phyloP scores from a whole-genome alignment of 2,797 vertebrate genomes.

The Rhincodon typus region DNA sequence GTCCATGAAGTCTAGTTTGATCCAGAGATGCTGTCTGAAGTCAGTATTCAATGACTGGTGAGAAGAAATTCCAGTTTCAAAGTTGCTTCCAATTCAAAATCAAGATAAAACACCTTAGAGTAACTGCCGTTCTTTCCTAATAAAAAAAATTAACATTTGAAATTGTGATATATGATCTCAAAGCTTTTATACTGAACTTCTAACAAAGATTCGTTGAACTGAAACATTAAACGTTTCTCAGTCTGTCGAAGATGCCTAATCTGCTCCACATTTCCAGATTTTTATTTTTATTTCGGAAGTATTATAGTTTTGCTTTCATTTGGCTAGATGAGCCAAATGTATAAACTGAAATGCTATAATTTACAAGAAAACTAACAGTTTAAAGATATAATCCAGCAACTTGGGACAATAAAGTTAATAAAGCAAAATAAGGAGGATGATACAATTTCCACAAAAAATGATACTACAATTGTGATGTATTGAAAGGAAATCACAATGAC shows the following conservation, averaged over 20 bases:
- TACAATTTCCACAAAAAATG: neutral
- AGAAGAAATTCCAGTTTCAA: neutral
- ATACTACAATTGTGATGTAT: neutral
- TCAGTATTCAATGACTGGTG: neutral
- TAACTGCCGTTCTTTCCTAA: neutral
- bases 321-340: neutral
- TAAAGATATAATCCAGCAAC: neutral
- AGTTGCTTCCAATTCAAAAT: neutral
- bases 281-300: neutral
- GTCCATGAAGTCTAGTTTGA: neutral
- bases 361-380: neutral
- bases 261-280: neutral
- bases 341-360: neutral
- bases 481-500: neutral
- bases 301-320: neutral
- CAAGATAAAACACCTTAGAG: neutral
- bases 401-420: neutral
- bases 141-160: neutral
- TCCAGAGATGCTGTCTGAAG: neutral
- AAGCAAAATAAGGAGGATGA: neutral
- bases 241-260: neutral
- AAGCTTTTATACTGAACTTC: neutral
- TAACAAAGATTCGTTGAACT: neutral
- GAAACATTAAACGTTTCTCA: neutral
- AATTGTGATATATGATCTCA: neutral